These are phyloP conservation scores for Conops quadrifasciatus DNA, from an alignment of 2,888 invertebrate genomes.

Conservation along the genomic window DNA sequence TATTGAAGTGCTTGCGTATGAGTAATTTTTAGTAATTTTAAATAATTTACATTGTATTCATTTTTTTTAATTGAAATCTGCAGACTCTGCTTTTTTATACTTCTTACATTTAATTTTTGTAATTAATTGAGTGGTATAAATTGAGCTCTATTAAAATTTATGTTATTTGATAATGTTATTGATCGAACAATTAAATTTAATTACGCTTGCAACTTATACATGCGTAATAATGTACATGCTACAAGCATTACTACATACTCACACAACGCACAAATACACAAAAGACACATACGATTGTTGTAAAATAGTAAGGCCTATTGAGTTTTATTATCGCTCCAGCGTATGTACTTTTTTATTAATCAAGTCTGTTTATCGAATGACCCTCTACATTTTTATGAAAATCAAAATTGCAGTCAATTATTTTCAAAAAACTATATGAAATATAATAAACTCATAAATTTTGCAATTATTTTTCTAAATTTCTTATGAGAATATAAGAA, in stretches of 20 bases:
- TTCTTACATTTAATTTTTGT: not conserved
- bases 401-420: too few relatives aligned
- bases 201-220: conserved; percentile 16
- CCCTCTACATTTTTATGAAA: too few relatives aligned
- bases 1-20: not conserved
- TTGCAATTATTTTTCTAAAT: too few relatives aligned
- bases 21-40: too few relatives aligned
- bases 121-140: conserved; percentile 13
- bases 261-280: conserved; percentile 2
- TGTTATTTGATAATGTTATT: conserved; percentile 24
- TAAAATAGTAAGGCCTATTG: too few relatives aligned
- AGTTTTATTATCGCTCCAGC: too few relatives aligned
- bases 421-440: too few relatives aligned
- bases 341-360: too few relatives aligned
- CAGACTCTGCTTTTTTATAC: not conserved
- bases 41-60: too few relatives aligned
- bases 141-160: conserved; percentile 16
- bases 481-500: too few relatives aligned
- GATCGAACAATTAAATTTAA: conserved; percentile 25
- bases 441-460: too few relatives aligned
- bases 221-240: not conserved
- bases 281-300: not conserved
- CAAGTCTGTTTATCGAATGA: too few relatives aligned
- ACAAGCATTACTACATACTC: conserved; percentile 7
- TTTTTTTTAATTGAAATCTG: not conserved